Base-by-base conservation (phyloP, 2,797 vertebrate genomes). In the Neoniphon sammara region DNA sequence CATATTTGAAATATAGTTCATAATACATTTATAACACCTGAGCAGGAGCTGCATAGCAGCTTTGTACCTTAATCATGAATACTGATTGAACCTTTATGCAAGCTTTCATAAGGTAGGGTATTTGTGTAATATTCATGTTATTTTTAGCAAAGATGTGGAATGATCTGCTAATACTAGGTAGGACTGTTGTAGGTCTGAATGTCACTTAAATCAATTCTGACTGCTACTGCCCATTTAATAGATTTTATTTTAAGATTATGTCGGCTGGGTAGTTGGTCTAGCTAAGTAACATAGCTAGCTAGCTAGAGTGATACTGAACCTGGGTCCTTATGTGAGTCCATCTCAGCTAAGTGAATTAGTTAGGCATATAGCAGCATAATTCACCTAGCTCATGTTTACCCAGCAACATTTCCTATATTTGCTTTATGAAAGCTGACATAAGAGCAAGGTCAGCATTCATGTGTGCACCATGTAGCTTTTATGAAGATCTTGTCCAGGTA, bases 21-120 rank as follows among this genome's bases (percentile, higher is more conserved):
- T 78, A 87, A 77, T 83, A 83, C 83, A 80, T 86, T 88, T 77
- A 85, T 75, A 76, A 27, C 27, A 66, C 76, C 86, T 89, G 82
- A 88, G 58, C 87, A 81, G 74, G 79, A 85, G 69, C 78, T 73
- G 27, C 49, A 74, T 55, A 69, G 55, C 66, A 68, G 67, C 17
- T 59, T 50, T 46, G 14, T 12, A 61, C 31, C 47, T 64, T 42
- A 63, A 54, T 56, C n/a, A 39, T 44, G 10, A 65, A 50, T 10
- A 27, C 7, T 10, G 52, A 18, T 44, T n/a, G 3, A 60, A 57
- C 27, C 44, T 66, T 72, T 44, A 23, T 54, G 57, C 18, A 72
- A 52, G 30, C 25, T 58, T 69, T 57, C 23, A 47, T 61, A 14
- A 21, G 12, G 10, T 9, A 20, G 25, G 18, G 30, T 23, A 31